These are phyloP conservation scores for Neolamprologus falcicula DNA, from an alignment of 2,113 vertebrate genomes.

Conservation along the genomic window DNA sequence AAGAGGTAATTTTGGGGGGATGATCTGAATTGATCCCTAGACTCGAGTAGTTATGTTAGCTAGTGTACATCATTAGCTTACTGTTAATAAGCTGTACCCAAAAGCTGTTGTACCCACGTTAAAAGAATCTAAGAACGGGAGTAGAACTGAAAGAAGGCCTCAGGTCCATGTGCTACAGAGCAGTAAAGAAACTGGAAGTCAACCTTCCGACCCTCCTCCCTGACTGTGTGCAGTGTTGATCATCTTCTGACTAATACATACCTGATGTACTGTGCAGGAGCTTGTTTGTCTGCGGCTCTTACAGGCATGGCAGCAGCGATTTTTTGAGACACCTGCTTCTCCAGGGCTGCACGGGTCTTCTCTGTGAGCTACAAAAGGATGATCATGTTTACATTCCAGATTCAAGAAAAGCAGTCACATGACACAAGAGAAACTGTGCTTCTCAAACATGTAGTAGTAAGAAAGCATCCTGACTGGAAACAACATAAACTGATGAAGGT, in stretches of 20 bases:
- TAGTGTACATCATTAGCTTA: not conserved
- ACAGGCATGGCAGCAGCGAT: constrained; percentile 99
- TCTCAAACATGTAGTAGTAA: not conserved
- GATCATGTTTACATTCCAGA: not conserved
- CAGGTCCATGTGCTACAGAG: fast-evolving
- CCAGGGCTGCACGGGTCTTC: constrained; percentile 88
- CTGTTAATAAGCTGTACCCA: not conserved
- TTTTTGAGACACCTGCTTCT: constrained; percentile 95
- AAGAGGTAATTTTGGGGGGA: not conserved
- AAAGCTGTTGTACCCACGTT: not conserved
- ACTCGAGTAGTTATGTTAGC: not conserved
- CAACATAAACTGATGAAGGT: not conserved
- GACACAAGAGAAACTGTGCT: not conserved
- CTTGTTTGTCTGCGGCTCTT: constrained; percentile 93
- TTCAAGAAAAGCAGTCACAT: not conserved
- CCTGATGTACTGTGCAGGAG: constrained; percentile 97
- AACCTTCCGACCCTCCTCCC: fast-evolving
- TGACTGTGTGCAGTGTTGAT: not conserved
- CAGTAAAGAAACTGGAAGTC: not conserved
- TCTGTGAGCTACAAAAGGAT: constrained; percentile 82
- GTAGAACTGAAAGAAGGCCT: not conserved
- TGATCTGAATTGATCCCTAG: not conserved
- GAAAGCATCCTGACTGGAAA: not conserved
- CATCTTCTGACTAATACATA: constrained; percentile 12
- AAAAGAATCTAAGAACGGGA: fast-evolving